Conservation (phyloP, 2,113 vertebrate genomes). For the Athene cunicularia region DNA sequence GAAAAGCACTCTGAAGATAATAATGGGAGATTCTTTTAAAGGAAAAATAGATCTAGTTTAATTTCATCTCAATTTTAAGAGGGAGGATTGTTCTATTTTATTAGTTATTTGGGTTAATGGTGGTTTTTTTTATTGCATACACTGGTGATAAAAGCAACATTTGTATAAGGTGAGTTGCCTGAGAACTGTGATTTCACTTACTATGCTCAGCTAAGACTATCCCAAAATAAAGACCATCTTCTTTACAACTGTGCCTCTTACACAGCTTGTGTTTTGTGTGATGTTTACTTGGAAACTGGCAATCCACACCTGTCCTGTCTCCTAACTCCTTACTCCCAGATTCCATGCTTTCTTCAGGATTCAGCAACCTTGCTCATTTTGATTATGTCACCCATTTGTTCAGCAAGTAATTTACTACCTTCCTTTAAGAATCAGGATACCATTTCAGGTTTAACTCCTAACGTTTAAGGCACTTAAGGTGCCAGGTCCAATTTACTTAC, state of each 20-base stretch:
- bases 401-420: slow-evolving; percentile 47
- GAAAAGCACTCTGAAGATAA: slow-evolving; percentile 54
- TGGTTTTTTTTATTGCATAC: background rate
- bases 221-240: background rate
- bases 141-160: background rate
- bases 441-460: slow-evolving; percentile 66
- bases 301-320: background rate
- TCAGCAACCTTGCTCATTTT: slow-evolving; percentile 34
- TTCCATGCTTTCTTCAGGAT: background rate
- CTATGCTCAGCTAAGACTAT: background rate
- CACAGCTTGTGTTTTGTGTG: background rate
- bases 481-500: slow-evolving; percentile 71
- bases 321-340: background rate
- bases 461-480: slow-evolving; percentile 70
- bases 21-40: slow-evolving; percentile 36
- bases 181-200: background rate
- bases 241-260: background rate
- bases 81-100: background rate
- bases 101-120: background rate
- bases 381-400: slow-evolving; percentile 61
- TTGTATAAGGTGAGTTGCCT: background rate
- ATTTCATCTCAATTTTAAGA: slow-evolving; percentile 25
- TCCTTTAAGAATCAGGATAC: slow-evolving; percentile 67
- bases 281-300: background rate
- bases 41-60: slow-evolving; percentile 33